Evolutionary conservation across 2,888 invertebrate species (phyloP), one percentile per base, ranked within the genome.

Genomic region (Uropetala carovei): DNA sequence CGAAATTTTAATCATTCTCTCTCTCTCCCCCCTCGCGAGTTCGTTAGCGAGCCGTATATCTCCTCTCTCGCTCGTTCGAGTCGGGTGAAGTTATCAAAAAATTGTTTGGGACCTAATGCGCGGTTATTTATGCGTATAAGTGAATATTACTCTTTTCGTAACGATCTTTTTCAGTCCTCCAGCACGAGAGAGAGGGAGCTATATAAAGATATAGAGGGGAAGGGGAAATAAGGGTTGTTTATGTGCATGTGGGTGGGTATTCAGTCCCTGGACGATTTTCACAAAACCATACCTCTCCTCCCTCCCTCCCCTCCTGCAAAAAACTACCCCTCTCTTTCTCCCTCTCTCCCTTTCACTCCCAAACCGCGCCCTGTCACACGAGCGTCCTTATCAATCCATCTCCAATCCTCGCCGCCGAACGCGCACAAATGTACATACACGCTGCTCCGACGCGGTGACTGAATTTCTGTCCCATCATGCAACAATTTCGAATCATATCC

Each of bases 351-450:
- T 89, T 89, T 89, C 89, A 89, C 89, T 68, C 64, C 64, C 60
- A 59, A 64, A 30, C 89, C 85, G 85, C 58, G 43, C 64, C 59
- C 89, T 64, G 89, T 89, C 89, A 89, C 89, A 64, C 64, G 60
- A 64, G 30, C 89, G 89, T 64, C 89, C 89, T 89, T 89, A 89
- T 89, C 89, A 89, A 89, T 89, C 89, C 89, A 89, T 89, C 89
- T 89, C 64, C 89, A 89, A 89, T 89, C 89, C 89, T 64, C 83
- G 83, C 30, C 82, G 82, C 82, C 14, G 30, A 82, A 43, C 83
- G 56, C 83, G n/a, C 83, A 56, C 83, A 57, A 43, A 56, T 83
- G 30, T 57, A 56, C 83, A 83, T 83, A 57, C 83, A 83, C 43
- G 56, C 83, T 13, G 82, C 82, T 82, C 82, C 82, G 43, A 14